These are phyloP conservation scores for Dryobota labecula DNA, from an alignment of 2,888 invertebrate species.

Conservation along the genomic window DNA sequence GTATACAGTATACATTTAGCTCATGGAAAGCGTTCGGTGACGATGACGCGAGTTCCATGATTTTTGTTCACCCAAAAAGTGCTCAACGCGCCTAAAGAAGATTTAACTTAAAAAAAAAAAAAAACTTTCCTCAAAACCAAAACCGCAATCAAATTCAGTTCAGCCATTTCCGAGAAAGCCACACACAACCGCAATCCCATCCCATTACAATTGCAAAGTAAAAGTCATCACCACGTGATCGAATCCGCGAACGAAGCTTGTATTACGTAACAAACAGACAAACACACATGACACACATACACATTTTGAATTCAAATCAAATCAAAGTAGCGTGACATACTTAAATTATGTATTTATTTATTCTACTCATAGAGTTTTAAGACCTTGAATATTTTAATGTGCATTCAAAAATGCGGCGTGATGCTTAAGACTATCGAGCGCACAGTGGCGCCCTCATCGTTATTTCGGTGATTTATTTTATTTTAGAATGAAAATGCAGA, in stretches of 20 bases:
- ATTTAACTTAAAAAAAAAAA: no score
- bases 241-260: slow-evolving; percentile 25
- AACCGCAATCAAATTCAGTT: slow-evolving; percentile 1
- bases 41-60: no score
- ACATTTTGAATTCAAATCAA: slow-evolving; percentile 37
- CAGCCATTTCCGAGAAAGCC: slow-evolving; percentile 47
- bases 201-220: slow-evolving; percentile 48
- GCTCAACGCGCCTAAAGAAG: no score
- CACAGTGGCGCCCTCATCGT: no score
- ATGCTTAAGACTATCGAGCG: no score
- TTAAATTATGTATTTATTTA: slow-evolving; percentile 32
- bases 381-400: slow-evolving; percentile 42
- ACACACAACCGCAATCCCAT: slow-evolving; percentile 19
- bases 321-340: slow-evolving; percentile 29
- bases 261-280: slow-evolving; percentile 44
- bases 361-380: slow-evolving; percentile 6
- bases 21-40: no score
- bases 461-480: no score
- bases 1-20: no score
- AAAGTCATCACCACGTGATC: slow-evolving; percentile 32
- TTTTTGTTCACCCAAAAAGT: no score
- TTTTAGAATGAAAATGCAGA: no score
- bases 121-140: neutral
- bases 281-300: slow-evolving; percentile 33
- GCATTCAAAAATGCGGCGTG: neutral